Conservation (phyloP, 2,113 vertebrate genomes). For the Pagrus major region DNA sequence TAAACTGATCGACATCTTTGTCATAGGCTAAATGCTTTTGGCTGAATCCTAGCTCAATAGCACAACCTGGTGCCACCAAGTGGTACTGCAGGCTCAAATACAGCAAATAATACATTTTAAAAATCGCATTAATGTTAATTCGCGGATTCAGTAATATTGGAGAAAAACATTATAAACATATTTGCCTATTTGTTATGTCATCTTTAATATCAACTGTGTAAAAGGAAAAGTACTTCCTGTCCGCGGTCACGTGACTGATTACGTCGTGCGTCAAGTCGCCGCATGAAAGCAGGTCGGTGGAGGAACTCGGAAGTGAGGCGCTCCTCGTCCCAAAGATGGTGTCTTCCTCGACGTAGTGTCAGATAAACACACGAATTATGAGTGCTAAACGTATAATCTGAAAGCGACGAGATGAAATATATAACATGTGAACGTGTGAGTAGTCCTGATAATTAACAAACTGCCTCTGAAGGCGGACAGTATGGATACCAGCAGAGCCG, state of each 20-base stretch:
- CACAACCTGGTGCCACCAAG: neutral
- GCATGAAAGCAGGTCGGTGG: conserved; percentile 27
- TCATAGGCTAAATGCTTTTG: neutral
- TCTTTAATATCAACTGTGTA: neutral
- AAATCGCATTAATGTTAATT: neutral
- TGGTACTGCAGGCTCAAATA: conserved; percentile 11
- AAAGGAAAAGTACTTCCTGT: neutral
- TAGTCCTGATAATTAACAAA: neutral
- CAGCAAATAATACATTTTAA: neutral
- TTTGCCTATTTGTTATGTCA: accelerated
- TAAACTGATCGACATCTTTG: neutral
- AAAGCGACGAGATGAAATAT: conserved; percentile 4
- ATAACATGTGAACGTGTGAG: neutral
- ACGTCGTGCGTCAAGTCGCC: conserved; percentile 23
- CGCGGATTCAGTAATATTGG: accelerated
- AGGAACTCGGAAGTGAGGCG: conserved; percentile 66
- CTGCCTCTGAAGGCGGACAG: neutral
- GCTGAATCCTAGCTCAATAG: conserved; percentile 8
- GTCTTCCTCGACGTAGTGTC: neutral
- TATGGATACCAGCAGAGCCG: conserved; percentile 30
- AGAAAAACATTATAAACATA: accelerated
- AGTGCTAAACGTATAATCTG: neutral
- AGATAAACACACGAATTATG: neutral
- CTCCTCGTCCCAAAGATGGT: conserved; percentile 2
- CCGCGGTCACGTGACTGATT: conserved; percentile 13